Conservation (phyloP, 2,797 vertebrate species). For the Bovichtus variegatus region DNA sequence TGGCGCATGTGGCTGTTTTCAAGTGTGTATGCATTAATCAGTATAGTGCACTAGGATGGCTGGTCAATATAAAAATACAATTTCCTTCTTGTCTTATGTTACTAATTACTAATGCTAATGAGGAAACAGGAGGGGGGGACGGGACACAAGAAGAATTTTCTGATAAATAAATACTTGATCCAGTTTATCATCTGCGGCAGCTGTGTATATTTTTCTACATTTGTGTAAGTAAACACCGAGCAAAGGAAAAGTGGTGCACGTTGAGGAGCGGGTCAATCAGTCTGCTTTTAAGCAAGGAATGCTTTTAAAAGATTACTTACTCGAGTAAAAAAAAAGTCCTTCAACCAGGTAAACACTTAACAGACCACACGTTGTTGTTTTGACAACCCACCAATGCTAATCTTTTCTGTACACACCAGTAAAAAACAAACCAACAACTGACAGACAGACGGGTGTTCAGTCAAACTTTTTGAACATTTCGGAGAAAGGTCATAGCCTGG, state of each 20-base stretch:
- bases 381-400: constrained; percentile 3
- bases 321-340: constrained; percentile 2
- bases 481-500: no score
- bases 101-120: not conserved
- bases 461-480: not conserved
- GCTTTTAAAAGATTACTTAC: constrained; percentile 36
- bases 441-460: not conserved
- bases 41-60: not conserved
- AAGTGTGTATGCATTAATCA: not conserved
- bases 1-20: not conserved
- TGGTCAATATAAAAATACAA: not conserved
- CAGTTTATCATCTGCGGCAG: not conserved
- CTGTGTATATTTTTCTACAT: not conserved
- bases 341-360: constrained; percentile 5
- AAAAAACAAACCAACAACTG: not conserved
- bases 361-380: constrained; percentile 3
- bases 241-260: not conserved
- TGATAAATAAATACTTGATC: not conserved
- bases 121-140: not conserved
- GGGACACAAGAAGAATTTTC: not conserved
- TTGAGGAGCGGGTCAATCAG: not conserved
- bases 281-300: constrained; percentile 7
- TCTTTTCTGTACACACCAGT: not conserved
- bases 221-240: not conserved
- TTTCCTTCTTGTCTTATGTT: not conserved